Base-by-base conservation (phyloP, 2,113 vertebrate species). In the Erpornis zantholeuca region DNA sequence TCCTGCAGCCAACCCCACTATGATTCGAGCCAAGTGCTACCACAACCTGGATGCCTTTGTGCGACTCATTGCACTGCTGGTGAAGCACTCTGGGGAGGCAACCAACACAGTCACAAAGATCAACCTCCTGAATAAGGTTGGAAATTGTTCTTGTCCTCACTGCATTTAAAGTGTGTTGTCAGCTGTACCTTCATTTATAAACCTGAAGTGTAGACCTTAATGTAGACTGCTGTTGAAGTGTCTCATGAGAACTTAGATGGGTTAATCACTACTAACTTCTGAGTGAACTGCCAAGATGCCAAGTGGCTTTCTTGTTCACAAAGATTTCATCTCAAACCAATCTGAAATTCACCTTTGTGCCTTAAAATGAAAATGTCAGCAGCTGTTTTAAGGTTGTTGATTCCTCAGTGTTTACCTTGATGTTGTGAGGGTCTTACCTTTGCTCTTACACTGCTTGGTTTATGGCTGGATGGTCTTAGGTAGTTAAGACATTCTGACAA, bases 91-190 rank as follows among this genome's bases (percentile, higher is more conserved):
- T 25, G 99, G 99, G 96, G 99, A 99, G 96, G 99, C 99, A 60
- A 99, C 99, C 94, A 99, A 99, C 97, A 99, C 99, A 0, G 99
- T 99, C 82, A 99, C 99, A 10, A 99, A 99, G 97, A 99, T 99
- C 94, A 99, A 99, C 96, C 98, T 99, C 60, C 98, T 99, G 70
- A 99, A 99, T 96, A 99, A 99, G 99, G 98, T 99, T 27, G 21
- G 93, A 36, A 85, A 56, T 40, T 24, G 42, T 15, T 35, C 54
- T 12, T 16, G 36, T 36, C 6, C 25, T 71, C 2, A 0, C 2
- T n/a, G 56, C 8, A 3, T 40, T 65, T 53, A 1, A 68, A 44
- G 7, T 11, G 23, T 11, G 1, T 20, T 15, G 16, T 22, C 0
- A 0, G 9, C 19, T 23, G 10, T 80, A 44, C 12, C 53, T 82